Evolutionary conservation across 2,797 vertebrate genomes (phyloP), one percentile per base, ranked within the genome.

Genomic region (Sebastolobus altivelis): DNA sequence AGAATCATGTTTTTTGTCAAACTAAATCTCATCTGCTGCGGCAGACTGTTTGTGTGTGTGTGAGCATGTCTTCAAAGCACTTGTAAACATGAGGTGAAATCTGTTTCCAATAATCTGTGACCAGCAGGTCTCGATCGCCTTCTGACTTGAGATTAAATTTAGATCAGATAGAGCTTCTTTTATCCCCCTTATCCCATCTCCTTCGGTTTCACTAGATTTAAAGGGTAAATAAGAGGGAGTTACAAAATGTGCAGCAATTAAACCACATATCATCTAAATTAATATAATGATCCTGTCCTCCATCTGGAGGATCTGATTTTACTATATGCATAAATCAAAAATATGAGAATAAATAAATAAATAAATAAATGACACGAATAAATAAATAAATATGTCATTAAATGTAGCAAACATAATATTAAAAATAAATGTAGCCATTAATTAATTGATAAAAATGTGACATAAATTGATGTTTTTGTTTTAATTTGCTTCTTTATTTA

Each of bases 81-180:
- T 25, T 4, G 3, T 29, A 20, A 25, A 65, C 52, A 65, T 55
- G 5, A 54, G 22, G 43, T 62, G 62, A 25, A 60, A 72, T 59
- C 61, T 29, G 33, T 54, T 73, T 62, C 31, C 11, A 52, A 58
- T 65, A 65, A 65, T 49, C 49, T 59, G 31, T 61, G 14, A 80
- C 33, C 54, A 40, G 65, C 46, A 20, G 35, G 25, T 58, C 49
- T 22, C 7, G 2, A 37, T 68, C 27, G 4, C 14, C 29, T 49
- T 38, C 20, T n/a, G 20, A 55, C 35, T 20, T 40, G 12, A 25
- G 33, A 61, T 33, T 72, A 10, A 10, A 61, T 55, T 9, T 38
- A 31, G 29, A 49, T 70, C 54, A 54, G 22, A 67, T 43, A 37
- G 14, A 54, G 37, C 22, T 49, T 74, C 27, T 22, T 33, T 7